A percentile compares a stretch with the other conserved stretches of the same genome.
These are phyloP conservation scores for Pseudococcus jackbeardsleyi DNA, from an alignment of 2,888 invertebrate genomes.

Conservation along the genomic window DNA sequence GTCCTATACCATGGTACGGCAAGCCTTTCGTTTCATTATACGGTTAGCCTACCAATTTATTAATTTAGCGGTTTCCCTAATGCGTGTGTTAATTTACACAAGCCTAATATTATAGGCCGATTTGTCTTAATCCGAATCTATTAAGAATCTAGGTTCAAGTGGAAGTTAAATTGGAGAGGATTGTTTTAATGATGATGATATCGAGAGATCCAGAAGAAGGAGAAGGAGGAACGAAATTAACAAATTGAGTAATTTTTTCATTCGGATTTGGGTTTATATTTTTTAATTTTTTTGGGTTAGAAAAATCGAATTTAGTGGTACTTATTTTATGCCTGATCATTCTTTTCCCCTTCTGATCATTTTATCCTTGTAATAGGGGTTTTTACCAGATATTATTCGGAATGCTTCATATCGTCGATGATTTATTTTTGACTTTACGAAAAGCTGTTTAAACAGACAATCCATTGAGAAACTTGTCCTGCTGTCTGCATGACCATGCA, in stretches of 20 bases:
- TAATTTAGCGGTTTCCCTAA: neutral
- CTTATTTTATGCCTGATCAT: too few species aligned
- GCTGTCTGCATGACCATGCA: too few species aligned
- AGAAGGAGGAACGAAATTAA: neutral
- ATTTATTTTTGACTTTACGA: too few species aligned
- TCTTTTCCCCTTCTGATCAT: too few species aligned
- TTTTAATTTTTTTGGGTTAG: too few species aligned
- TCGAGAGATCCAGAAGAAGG: neutral
- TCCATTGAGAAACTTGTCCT: too few species aligned
- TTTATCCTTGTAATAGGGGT: too few species aligned
- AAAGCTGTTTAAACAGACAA: too few species aligned
- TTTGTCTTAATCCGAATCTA: conserved; percentile 22
- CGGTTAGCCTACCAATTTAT: neutral
- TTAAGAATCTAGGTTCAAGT: conserved; percentile 22
- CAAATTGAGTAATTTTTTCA: neutral
- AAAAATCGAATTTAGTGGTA: too few species aligned
- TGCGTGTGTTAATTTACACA: neutral
- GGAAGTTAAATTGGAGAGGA: neutral
- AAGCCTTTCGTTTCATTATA: conserved; percentile 2
- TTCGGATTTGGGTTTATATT: too few species aligned
- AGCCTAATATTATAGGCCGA: conserved; percentile 22
- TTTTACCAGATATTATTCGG: too few species aligned
- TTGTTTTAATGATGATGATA: conserved; percentile 12
- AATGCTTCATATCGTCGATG: too few species aligned
- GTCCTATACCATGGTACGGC: neutral